A percentile compares a stretch with the other conserved stretches of the same genome.
phyloP scores from a whole-genome alignment of 1,140 invertebrate species.

The Dufourea novaeangliae region DNA sequence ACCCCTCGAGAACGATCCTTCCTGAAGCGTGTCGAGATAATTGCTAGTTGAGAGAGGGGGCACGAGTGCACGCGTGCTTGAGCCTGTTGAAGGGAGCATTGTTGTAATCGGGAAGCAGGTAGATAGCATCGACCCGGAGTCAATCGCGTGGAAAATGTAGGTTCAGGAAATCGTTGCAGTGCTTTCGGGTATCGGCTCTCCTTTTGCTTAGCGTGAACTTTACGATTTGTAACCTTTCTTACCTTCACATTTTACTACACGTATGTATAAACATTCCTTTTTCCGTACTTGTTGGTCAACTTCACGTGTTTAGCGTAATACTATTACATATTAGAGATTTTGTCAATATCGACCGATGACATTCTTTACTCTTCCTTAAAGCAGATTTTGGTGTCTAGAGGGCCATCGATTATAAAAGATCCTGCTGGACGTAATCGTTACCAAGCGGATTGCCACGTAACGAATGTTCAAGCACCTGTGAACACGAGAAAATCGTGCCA shows the following conservation, averaged over 20 bases:
- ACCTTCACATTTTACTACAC: background rate
- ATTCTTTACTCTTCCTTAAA: background rate
- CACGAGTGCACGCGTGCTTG: conserved; percentile 24
- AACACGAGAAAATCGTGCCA: conserved; percentile 58
- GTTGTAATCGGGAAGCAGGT: conserved; percentile 34
- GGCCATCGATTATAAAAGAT: background rate
- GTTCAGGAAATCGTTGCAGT: background rate
- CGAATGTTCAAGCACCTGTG: conserved; percentile 44
- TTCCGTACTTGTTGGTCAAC: too few relatives aligned
- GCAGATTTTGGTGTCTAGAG: conserved; percentile 9
- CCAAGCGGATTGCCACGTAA: conserved; percentile 20
- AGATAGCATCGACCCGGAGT: conserved; percentile 27
- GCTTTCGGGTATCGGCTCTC: background rate
- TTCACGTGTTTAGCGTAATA: too few relatives aligned
- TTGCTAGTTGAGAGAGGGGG: conserved; percentile 23
- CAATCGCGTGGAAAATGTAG: conserved; percentile 22
- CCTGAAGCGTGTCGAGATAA: conserved; percentile 49
- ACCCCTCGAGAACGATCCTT: conserved; percentile 29
- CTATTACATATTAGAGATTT: too few relatives aligned
- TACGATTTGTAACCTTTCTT: background rate
- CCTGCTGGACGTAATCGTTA: conserved; percentile 12
- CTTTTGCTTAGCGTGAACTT: background rate
- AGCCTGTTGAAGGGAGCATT: conserved; percentile 42
- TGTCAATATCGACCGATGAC: background rate
- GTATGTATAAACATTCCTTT: too few relatives aligned